These are phyloP conservation scores for Drosophila rhopaloa DNA, from an alignment of 1,140 invertebrate species.

Conservation along the genomic window DNA sequence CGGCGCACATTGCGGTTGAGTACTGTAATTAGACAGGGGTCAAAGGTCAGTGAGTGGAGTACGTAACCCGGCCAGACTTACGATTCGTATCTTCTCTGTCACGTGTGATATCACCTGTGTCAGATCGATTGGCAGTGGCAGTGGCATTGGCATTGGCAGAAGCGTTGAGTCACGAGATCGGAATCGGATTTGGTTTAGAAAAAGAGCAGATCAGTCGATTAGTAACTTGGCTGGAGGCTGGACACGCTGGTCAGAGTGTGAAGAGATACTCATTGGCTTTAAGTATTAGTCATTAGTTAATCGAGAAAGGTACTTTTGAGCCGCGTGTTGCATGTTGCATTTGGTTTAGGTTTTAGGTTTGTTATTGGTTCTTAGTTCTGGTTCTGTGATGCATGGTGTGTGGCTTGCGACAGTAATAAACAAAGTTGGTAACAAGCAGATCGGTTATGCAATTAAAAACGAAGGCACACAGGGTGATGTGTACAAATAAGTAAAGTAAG, in stretches of 20 bases:
- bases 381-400: constrained; percentile 29
- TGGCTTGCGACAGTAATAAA: constrained; percentile 69
- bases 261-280: constrained; percentile 47
- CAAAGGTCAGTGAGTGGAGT: neutral
- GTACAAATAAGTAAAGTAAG: constrained; percentile 52
- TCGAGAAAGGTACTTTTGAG: constrained; percentile 76
- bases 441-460: constrained; percentile 67
- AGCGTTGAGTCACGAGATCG: constrained; percentile 18
- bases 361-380: constrained; percentile 26
- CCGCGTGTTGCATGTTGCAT: constrained; percentile 54
- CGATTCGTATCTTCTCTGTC: constrained; percentile 88
- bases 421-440: constrained; percentile 68
- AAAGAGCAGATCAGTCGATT: constrained; percentile 58
- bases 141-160: constrained; percentile 3
- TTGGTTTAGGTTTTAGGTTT: constrained; percentile 32
- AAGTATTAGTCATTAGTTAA: constrained; percentile 67
- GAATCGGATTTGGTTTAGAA: constrained; percentile 29
- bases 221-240: constrained; percentile 41
- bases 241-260: constrained; percentile 41
- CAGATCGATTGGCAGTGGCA: constrained; percentile 21
- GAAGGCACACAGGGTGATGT: constrained; percentile 58
- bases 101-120: constrained; percentile 87
- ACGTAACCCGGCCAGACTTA: constrained; percentile 82
- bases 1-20: constrained; percentile 90
- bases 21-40: constrained; percentile 85